Conservation (phyloP, 2,797 vertebrate genomes). For the Ptychobarbus kaznakovi region DNA sequence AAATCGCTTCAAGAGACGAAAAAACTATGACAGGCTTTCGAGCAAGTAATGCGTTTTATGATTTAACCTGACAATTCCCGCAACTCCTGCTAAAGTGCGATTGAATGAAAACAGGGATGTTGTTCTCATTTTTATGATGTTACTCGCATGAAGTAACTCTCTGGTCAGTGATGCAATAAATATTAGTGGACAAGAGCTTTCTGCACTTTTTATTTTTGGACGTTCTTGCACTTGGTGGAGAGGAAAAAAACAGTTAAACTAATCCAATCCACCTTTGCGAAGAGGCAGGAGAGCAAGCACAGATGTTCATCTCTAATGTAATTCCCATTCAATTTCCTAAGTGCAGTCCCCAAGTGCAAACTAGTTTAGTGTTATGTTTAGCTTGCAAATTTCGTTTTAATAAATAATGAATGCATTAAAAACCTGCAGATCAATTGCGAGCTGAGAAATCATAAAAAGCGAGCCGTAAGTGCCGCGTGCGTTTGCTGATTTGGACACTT, state of each 20-base stretch:
- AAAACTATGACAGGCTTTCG: conserved; percentile 48
- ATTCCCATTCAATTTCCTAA: conserved; percentile 93
- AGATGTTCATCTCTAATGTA: conserved; percentile 90
- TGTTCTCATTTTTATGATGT: conserved; percentile 32
- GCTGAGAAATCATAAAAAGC: conserved; percentile 85
- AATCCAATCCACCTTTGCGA: conserved; percentile 66
- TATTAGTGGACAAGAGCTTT: conserved; percentile 42
- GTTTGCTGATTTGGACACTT: conserved; percentile 80
- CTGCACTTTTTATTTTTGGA: conserved; percentile 24
- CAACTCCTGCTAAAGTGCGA: conserved; percentile 29
- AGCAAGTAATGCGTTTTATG: conserved; percentile 57
- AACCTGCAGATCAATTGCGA: conserved; percentile 88
- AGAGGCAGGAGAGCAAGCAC: conserved; percentile 61
- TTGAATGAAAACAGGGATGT: conserved; percentile 12
- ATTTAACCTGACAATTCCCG: conserved; percentile 53
- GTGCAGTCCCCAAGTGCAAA: conserved; percentile 89
- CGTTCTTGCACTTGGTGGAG: conserved; percentile 16
- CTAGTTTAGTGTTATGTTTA: conserved; percentile 91
- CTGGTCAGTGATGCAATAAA: conserved; percentile 38
- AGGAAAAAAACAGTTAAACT: conserved; percentile 57
- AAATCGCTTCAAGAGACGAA: conserved; percentile 50
- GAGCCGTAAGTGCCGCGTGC: conserved; percentile 76
- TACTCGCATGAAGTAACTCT: conserved; percentile 35
- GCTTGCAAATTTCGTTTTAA: conserved; percentile 92
- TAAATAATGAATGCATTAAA: conserved; percentile 93